These are phyloP conservation scores for Percopsis transmontana DNA, from an alignment of 2,113 vertebrate species.

Conservation along the genomic window DNA sequence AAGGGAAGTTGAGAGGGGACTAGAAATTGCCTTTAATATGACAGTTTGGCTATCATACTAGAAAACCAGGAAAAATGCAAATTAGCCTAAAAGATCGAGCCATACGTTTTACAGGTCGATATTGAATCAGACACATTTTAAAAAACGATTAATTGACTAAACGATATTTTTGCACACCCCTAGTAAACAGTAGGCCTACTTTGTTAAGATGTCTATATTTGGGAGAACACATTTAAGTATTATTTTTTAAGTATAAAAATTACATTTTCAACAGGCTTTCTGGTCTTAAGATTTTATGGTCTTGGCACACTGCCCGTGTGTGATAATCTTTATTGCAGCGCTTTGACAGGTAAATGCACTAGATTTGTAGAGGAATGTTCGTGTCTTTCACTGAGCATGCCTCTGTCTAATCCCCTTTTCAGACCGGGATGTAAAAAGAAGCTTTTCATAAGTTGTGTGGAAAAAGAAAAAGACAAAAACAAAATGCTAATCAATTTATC, in stretches of 20 bases:
- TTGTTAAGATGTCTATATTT: no score
- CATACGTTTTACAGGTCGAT: no score
- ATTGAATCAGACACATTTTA: no score
- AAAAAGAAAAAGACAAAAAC: constrained; percentile 29
- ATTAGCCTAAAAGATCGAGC: no score
- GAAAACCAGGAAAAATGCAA: no score
- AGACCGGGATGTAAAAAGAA: constrained; percentile 46
- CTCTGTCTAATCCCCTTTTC: constrained; percentile 58
- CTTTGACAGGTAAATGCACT: constrained; percentile 72
- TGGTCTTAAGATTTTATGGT: constrained; percentile 33
- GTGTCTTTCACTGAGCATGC: constrained; percentile 52
- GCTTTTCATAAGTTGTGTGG: constrained; percentile 56
- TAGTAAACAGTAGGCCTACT: not conserved
- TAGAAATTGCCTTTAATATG: no score
- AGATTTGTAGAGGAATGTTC: constrained; percentile 70
- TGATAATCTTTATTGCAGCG: constrained; percentile 51
- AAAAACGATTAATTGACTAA: no score
- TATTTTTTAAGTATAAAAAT: not conserved
- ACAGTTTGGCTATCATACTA: no score
- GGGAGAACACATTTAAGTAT: not conserved
- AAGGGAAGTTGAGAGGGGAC: no score
- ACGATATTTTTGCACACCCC: no score
- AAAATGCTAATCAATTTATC: constrained; percentile 60
- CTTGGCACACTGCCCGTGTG: constrained; percentile 40
- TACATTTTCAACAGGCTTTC: constrained; percentile 23